Conservation (phyloP, 35 echinoderm and acorn worm species). For the Patiria miniata region DNA sequence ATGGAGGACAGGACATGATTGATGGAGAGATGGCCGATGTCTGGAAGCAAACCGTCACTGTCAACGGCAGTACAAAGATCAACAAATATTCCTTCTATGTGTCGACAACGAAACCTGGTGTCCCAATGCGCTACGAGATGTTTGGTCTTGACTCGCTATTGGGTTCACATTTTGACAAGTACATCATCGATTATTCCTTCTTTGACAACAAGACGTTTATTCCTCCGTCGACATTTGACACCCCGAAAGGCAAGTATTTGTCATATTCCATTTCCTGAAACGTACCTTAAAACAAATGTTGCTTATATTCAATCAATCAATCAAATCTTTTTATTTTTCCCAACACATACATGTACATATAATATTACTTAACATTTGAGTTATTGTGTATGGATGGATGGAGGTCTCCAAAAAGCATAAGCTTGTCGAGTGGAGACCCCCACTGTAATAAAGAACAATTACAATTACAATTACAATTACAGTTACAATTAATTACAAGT, state of each 20-base stretch:
- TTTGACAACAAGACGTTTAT: slow-evolving; percentile 62
- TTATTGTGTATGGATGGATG: no score
- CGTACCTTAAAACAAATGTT: no score
- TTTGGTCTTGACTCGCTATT: slow-evolving; percentile 74
- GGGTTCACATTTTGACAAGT: slow-evolving; percentile 89
- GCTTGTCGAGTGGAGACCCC: no score
- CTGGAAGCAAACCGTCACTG: not conserved
- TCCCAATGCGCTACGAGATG: slow-evolving; percentile 83
- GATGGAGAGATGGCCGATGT: not conserved
- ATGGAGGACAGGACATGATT: not conserved
- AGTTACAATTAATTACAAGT: no score
- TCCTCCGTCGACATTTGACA: slow-evolving; percentile 27
- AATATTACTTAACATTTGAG: no score
- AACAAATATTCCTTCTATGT: slow-evolving; percentile 76
- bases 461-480: no score
- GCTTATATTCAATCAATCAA: no score
- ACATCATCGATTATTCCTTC: slow-evolving; percentile 69
- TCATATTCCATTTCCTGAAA: no score
- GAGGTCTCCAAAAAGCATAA: no score
- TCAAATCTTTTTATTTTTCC: no score
- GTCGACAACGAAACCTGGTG: slow-evolving; percentile 3
- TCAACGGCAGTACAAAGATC: not conserved
- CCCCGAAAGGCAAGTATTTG: slow-evolving; percentile 61
- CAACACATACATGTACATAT: no score
- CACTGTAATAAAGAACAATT: no score